Evolutionary conservation across 2,113 vertebrate genomes (phyloP).

Genomic region (Chaetorhynchus papuensis): DNA sequence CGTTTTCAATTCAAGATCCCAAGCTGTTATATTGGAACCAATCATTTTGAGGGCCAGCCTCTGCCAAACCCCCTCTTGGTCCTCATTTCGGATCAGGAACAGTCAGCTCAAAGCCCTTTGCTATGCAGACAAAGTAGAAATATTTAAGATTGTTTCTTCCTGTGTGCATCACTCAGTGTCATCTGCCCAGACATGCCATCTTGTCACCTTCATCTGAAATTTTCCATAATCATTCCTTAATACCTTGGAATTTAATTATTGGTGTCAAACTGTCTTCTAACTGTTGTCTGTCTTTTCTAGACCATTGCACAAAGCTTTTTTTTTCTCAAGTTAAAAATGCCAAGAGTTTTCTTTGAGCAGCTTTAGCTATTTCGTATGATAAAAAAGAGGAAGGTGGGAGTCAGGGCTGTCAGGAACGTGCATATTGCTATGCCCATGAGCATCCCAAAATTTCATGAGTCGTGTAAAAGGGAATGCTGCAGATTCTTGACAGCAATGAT

Average conservation of each 20-base stretch:
- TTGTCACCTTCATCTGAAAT: not conserved
- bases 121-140: not conserved
- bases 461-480: not conserved
- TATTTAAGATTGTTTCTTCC: not conserved
- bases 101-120: not conserved
- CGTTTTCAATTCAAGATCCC: not conserved
- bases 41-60: not conserved
- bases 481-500: not conserved
- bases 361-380: not conserved
- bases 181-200: not conserved
- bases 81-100: not conserved
- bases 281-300: not conserved
- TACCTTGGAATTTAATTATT: not conserved
- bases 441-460: not conserved
- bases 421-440: not conserved
- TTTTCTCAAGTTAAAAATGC: not conserved
- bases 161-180: accelerated
- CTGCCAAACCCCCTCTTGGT: not conserved
- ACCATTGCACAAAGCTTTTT: not conserved
- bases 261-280: not conserved
- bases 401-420: not conserved
- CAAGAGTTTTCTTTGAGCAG: not conserved
- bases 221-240: not conserved
- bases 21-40: not conserved
- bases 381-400: not conserved